Percentiles rank a stretch among this genome's conserved stretches.
These are phyloP conservation scores for Aspiorhynchus laticeps DNA, from an alignment of 2,113 vertebrate species.

Conservation along the genomic window DNA sequence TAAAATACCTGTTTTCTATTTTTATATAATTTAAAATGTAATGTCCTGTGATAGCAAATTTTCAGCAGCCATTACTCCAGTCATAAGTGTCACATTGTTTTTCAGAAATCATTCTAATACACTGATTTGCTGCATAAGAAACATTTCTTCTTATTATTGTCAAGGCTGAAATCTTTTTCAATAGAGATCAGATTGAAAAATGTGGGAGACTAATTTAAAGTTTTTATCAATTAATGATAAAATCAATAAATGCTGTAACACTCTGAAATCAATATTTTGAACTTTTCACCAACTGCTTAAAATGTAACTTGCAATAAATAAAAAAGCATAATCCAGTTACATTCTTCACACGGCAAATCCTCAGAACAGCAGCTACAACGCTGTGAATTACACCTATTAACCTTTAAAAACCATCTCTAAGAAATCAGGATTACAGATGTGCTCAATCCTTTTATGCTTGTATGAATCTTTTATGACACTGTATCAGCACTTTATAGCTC, in stretches of 20 bases:
- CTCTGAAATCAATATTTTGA: background rate
- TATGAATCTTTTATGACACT: constrained; percentile 1
- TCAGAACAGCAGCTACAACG: background rate
- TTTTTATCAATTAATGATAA: too few relatives aligned
- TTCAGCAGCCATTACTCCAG: background rate
- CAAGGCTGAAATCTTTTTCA: background rate
- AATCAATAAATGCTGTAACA: too few relatives aligned
- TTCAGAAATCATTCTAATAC: background rate
- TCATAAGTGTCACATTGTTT: background rate
- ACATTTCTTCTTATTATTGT: background rate
- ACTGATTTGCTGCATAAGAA: background rate
- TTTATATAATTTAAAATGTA: background rate
- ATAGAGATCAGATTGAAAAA: background rate
- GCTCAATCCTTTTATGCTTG: background rate
- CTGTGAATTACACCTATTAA: constrained; percentile 26
- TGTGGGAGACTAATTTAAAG: background rate
- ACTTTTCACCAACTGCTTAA: background rate
- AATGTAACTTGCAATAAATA: background rate
- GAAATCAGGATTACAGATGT: constrained; percentile 4
- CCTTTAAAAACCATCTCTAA: constrained; percentile 29
- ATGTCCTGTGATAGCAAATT: background rate
- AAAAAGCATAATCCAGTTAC: background rate
- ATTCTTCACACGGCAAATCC: background rate
- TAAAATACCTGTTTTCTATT: background rate
- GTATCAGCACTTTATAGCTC: constrained; percentile 1